Conservation (phyloP, 2,888 invertebrate species). For the Tineola bisselliella region DNA sequence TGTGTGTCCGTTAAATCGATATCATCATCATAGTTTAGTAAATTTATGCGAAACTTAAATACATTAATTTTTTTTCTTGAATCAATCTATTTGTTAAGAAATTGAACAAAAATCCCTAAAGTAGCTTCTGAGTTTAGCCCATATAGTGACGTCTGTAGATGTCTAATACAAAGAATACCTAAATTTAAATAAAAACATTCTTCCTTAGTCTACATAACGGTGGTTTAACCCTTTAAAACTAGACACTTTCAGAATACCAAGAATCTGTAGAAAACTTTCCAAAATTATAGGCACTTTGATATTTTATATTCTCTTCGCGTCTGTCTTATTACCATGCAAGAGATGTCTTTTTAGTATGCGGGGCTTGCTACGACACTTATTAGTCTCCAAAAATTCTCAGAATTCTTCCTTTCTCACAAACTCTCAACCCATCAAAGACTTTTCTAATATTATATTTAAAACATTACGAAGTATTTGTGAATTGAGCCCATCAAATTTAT, state of each 20-base stretch:
- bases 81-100: no score
- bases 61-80: no score
- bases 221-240: not conserved
- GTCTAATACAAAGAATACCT: no score
- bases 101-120: no score
- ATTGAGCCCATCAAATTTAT: not conserved
- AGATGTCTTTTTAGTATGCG: conserved; percentile 59
- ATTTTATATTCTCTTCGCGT: conserved; percentile 58
- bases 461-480: not conserved
- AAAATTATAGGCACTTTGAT: conserved; percentile 46
- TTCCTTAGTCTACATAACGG: not conserved
- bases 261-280: conserved; percentile 19
- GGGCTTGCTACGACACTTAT: conserved; percentile 54
- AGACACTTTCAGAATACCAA: not conserved
- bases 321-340: conserved; percentile 52
- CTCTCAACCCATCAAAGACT: conserved; percentile 22
- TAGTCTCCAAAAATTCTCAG: conserved; percentile 61
- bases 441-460: not conserved
- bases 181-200: no score
- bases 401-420: conserved; percentile 41
- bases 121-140: no score
- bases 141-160: no score
- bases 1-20: no score
- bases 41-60: no score
- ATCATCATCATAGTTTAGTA: no score